Evolutionary conservation across 2,888 invertebrate species (phyloP), one percentile per base, ranked within the genome.

Genomic region (Calameuta idolon): DNA sequence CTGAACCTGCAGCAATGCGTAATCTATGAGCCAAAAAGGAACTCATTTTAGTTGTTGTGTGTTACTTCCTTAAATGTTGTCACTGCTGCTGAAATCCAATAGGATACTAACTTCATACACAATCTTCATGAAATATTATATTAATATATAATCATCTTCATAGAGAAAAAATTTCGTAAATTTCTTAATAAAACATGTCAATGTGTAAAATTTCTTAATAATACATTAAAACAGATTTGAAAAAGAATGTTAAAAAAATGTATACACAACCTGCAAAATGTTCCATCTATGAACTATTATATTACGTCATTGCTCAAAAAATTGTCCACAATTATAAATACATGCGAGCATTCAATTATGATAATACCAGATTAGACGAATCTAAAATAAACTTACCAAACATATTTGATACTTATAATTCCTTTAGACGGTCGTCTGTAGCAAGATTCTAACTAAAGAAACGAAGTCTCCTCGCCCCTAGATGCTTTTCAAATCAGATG

Each of bases 11-110:
- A 15, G 76, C 73, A 31, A 34, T 34, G n/a, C 34, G 68, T 35
- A 79, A 77, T 31, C 69, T 77, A 34, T 40, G 73, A 33, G 76
- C 76, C 69, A 79, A 69, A 31, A 79, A 35, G 34, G 74, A 79
- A 69, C 79, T 79, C 79, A 79, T 79, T 76, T 71, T 71, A 55
- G 23, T 23, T 15, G 37, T 4, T 55, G 55, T 55, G 23, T 23
- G 55, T 55, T 55, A 55, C 9, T 23, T 55, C 23, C 9, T 23
- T 23, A 55, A 55, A 55, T 23, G 55, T 5, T 55, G 55, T 55
- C 23, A 55, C 55, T 55, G 55, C 55, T 55, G 55, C 55, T 55
- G 55, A 55, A 55, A 55, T 23, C 9, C 55, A 55, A 55, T 23
- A 23, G 2, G 9, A 55, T 23, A 9, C 5, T 55, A 55, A 55